These are phyloP conservation scores for Lacerta agilis DNA, from an alignment of 2,797 vertebrate species.

Conservation along the genomic window DNA sequence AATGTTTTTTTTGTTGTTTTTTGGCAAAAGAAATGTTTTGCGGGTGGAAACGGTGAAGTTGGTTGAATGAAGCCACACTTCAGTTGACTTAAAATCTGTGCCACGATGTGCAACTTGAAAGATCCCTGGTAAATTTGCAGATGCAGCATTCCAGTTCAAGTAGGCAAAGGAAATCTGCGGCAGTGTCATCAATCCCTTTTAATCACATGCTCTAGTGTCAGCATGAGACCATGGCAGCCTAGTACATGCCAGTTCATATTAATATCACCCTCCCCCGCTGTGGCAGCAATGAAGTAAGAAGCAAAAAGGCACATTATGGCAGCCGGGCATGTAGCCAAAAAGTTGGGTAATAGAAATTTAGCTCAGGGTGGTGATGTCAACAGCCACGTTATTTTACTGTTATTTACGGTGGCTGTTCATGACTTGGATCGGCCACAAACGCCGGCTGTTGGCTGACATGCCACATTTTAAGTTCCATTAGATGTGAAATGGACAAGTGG, in stretches of 20 bases:
- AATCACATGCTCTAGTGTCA: background rate
- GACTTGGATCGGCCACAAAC: background rate
- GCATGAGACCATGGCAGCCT: background rate
- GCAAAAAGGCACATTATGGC: background rate
- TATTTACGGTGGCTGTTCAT: conserved; percentile 23
- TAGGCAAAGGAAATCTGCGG: background rate
- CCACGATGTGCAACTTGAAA: background rate
- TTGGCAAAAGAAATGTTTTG: background rate
- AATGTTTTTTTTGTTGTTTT: background rate
- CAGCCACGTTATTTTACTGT: background rate
- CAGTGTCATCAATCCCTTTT: background rate
- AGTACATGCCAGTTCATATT: background rate
- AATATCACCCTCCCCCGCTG: background rate
- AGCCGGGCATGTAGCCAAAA: background rate
- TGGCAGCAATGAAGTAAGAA: background rate
- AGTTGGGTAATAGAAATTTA: conserved; percentile 14
- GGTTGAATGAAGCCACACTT: background rate
- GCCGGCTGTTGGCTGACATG: background rate
- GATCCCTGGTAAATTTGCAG: background rate
- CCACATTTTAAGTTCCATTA: conserved; percentile 6
- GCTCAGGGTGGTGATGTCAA: background rate
- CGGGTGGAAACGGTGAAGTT: background rate
- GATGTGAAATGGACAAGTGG: background rate
- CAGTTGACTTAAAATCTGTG: background rate
- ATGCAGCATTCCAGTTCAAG: background rate